Base-by-base conservation (phyloP, 2,888 invertebrate species). In the Meteorus colon region DNA sequence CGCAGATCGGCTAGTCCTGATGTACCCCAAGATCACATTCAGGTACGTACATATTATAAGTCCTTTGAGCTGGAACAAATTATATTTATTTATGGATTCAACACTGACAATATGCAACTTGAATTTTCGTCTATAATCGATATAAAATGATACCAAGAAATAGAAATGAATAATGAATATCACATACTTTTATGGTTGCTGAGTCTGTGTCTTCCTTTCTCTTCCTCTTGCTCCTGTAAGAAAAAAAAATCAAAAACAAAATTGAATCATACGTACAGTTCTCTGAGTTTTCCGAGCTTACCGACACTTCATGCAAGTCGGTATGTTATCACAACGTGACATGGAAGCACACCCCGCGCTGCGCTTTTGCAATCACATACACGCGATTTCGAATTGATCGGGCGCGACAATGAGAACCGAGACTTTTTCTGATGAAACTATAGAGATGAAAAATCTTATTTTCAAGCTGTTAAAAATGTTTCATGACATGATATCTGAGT, bases 1-100 rank as follows among this genome's bases (percentile, higher is more conserved):
- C 89, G 88, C 78, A 85, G 89, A 73, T 89, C 90, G 75, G 86
- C 86, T 80, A 90, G 88, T 82, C 90, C 90, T 31, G 90, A 90
- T 79, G 88, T 87, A 78, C 85, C 87, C 41, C 83, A 81, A 75
- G 86, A 87, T 73, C 85, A 85, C 78, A 84, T 84, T 82, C 89
- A 89, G 89, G 90, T 89, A 84, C 76, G 88, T 88, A 81, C 1
- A 24, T 24, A 24, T 24, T 24, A 24, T 24, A 24, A 24, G 24
- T 24, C 24, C 1, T 24, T 24, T 24, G 24, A 24, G 24, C 24
- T 24, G 24, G 24, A 24, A 24, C 24, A 24, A 24, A 24, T 24
- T 24, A 24, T 24, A 24, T 24, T 24, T 24, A 24, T 24, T 24
- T 24, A 24, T 24, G 24, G 24, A 24, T 24, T 24, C 24, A 24